Evolutionary conservation across 2,888 invertebrate genomes (phyloP).

Genomic region (Drosophila maculinotata): DNA sequence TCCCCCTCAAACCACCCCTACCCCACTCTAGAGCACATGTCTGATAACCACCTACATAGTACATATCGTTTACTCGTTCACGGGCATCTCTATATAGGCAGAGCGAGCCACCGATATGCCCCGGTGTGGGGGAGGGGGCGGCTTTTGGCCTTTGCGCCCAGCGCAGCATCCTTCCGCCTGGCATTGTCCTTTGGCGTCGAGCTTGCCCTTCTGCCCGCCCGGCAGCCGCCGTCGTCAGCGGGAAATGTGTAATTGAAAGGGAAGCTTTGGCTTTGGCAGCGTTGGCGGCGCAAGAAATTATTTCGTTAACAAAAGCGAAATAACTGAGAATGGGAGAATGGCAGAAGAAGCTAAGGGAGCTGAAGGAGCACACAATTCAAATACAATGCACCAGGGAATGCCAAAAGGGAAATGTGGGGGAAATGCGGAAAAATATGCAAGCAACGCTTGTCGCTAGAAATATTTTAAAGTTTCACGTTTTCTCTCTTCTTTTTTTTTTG

Average conservation of each 20-base stretch:
- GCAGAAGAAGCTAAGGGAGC: conserved; percentile 13
- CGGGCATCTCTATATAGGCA: conserved; percentile 60
- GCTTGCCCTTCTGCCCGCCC: conserved; percentile 7
- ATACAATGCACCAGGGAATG: conserved; percentile 41
- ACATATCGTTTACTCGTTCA: conserved; percentile 54
- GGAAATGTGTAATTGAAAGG: conserved; percentile 83
- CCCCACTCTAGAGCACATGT: conserved; percentile 37
- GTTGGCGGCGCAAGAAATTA: conserved; percentile 74
- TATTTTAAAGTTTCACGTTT: conserved; percentile 70
- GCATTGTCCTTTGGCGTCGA: conserved; percentile 75
- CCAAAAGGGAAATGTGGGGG: conserved; percentile 7
- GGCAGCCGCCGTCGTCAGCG: conserved; percentile 53
- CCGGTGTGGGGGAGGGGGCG: conserved; percentile 9
- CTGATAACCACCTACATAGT: conserved; percentile 60
- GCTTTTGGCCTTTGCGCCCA: conserved; percentile 48
- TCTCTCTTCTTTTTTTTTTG: conserved; percentile 32
- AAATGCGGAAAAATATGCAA: conserved; percentile 49
- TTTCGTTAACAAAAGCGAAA: conserved; percentile 81
- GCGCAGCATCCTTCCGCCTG: conserved; percentile 66
- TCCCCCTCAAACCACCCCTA: not conserved
- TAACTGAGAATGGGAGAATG: conserved; percentile 26
- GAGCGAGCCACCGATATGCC: conserved; percentile 61
- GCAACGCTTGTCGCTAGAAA: conserved; percentile 60
- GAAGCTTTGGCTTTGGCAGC: conserved; percentile 81
- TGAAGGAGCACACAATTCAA: conserved; percentile 56